Base-by-base conservation (phyloP, 1,140 invertebrate genomes). In the Papilio xuthus region DNA sequence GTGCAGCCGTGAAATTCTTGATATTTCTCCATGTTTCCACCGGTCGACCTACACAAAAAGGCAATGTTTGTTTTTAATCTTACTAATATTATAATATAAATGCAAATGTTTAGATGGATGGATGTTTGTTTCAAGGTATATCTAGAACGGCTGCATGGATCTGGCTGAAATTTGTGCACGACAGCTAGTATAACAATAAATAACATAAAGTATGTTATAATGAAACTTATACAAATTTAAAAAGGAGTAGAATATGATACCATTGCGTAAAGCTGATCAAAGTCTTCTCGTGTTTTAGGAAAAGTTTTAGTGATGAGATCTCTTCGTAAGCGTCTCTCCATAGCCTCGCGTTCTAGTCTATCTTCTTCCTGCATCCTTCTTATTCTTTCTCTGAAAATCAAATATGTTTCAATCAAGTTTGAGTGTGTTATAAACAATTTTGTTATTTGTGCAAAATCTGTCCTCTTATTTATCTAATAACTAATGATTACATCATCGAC, bases 251-350 rank as follows among this genome's bases (percentile, higher is more conserved):
- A 53, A n/a, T n/a, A 8, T 10, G 72, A 85, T 85, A 92, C 94
- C 94, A 94, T 94, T 37, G 93, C 91, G 81, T 96, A 96, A 2
- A 97, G 86, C 89, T 96, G 95, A 77, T 95, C 94, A 80, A 96
- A 96, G 85, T 96, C 96, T 80, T 94, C 92, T 77, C 95, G 94
- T 0, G 94, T 95, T 80, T 93, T 94, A 0, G 96, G 96, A 86
- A 95, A 95, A 0, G 95, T 95, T 85, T 95, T 95, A 23, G 94
- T 94, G 53, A 95, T 88, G 9, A 96, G 91, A 82, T 96, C 95
- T 60, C 88, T 86, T 32, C 94, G 90, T 63, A 94, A 86, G 78
- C 95, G 89, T 70, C 92, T 90, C 74, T 94, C 94, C 78, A 94
- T 88, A 69, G 94, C 94, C 80, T 90, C 88, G 44, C 83, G 84